phyloP scores from a whole-genome alignment of 2,888 invertebrate species.

The Neoitamus cyanurus region DNA sequence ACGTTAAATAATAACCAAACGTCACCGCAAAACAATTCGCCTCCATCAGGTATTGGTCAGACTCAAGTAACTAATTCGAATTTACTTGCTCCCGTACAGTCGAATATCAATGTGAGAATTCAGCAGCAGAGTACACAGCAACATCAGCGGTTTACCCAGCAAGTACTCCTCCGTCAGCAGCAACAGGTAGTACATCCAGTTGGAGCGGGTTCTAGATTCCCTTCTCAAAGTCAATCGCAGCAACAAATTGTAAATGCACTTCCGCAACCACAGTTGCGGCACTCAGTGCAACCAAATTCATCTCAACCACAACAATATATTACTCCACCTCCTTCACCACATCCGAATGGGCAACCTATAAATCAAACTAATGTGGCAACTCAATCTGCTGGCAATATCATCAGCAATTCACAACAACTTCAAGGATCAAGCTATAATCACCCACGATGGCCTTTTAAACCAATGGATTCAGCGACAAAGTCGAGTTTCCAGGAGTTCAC shows the following conservation, averaged over 20 bases:
- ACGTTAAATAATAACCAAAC: slow-evolving; percentile 35
- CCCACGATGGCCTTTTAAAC: slow-evolving; percentile 68
- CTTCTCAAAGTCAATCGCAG: slow-evolving; percentile 56
- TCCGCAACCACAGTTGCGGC: slow-evolving; percentile 49
- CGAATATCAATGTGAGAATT: slow-evolving; percentile 58
- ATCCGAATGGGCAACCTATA: slow-evolving; percentile 52
- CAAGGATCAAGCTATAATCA: slow-evolving; percentile 49
- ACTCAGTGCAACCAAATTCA: not conserved
- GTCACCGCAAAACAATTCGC: slow-evolving; percentile 35
- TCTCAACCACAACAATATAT: slow-evolving; percentile 39
- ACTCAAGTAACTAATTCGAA: not conserved
- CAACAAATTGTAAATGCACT: slow-evolving; percentile 41
- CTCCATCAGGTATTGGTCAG: not conserved
- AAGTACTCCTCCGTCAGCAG: slow-evolving; percentile 48
- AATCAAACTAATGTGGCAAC: slow-evolving; percentile 6
- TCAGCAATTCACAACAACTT: slow-evolving; percentile 9
- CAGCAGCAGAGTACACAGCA: slow-evolving; percentile 57
- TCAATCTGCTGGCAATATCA: not conserved
- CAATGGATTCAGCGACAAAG: slow-evolving; percentile 73
- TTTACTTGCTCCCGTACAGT: slow-evolving; percentile 49
- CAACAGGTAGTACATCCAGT: slow-evolving; percentile 53
- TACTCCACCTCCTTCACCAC: slow-evolving; percentile 53
- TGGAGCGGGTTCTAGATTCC: slow-evolving; percentile 45
- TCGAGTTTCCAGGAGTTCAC: slow-evolving; percentile 75
- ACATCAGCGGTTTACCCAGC: slow-evolving; percentile 57